These are phyloP conservation scores for Psittacus erithacus DNA, from an alignment of 2,113 vertebrate species.

Conservation along the genomic window DNA sequence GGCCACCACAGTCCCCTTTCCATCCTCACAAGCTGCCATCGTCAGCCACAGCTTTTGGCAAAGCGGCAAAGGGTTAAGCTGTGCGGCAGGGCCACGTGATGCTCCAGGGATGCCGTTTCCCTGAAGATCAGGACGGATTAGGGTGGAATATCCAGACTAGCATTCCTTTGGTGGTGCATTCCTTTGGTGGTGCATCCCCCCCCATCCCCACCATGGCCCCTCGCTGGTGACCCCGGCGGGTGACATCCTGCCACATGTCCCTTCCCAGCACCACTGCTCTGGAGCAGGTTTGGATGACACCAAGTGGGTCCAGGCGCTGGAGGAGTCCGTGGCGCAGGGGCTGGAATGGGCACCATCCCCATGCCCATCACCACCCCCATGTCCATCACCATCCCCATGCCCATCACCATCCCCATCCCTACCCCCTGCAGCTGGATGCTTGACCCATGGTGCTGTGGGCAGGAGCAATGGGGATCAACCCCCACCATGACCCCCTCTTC, in stretches of 20 bases:
- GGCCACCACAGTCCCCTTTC: fast-evolving
- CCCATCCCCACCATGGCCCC: neutral
- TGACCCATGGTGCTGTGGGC: fast-evolving
- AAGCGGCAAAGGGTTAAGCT: constrained; percentile 15
- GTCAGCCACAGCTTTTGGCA: fast-evolving
- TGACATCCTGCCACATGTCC: fast-evolving
- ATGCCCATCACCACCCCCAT: no score
- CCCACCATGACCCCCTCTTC: neutral
- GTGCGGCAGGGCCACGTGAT: neutral
- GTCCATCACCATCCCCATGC: neutral
- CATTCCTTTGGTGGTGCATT: neutral
- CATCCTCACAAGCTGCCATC: fast-evolving
- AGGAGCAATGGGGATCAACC: neutral
- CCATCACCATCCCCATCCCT: neutral
- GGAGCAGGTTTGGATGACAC: neutral
- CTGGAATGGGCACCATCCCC: fast-evolving
- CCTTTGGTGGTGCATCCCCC: neutral
- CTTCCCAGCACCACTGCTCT: neutral
- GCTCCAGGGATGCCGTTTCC: constrained; percentile 28
- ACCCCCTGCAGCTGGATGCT: neutral
- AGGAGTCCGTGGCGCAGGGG: neutral
- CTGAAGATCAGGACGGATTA: constrained; percentile 49
- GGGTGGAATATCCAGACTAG: constrained; percentile 3
- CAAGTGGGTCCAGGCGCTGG: neutral
- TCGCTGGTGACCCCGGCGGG: fast-evolving